Conservation (phyloP, 2,888 invertebrate species). For the Clepsis dumicolana region DNA sequence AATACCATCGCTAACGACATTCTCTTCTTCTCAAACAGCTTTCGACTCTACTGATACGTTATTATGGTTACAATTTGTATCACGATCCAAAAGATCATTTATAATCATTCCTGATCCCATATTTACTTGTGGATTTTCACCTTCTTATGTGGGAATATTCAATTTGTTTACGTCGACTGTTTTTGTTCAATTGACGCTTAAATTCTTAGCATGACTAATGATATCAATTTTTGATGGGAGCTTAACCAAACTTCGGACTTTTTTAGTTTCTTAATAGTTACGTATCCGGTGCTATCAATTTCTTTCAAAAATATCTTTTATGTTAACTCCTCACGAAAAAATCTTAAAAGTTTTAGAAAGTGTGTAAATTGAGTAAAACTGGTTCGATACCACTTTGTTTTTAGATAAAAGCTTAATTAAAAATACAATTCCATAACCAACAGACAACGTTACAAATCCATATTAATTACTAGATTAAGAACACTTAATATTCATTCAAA, state of each 20-base stretch:
- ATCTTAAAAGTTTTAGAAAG: conserved; percentile 30
- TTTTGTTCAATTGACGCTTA: conserved; percentile 84
- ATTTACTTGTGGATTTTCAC: conserved; percentile 84
- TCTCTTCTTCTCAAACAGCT: conserved; percentile 50
- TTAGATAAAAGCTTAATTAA: conserved; percentile 34
- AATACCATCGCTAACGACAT: conserved; percentile 68
- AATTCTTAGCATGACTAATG: conserved; percentile 79
- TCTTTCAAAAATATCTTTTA: conserved; percentile 16
- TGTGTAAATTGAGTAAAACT: conserved; percentile 7
- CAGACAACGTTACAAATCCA: conserved; percentile 37
- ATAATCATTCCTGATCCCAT: conserved; percentile 72
- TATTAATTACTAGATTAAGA: conserved; percentile 38
- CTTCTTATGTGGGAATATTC: conserved; percentile 83
- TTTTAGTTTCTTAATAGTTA: conserved; percentile 21
- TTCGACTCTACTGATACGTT: conserved; percentile 48
- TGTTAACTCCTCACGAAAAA: not conserved
- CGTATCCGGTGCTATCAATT: conserved; percentile 33
- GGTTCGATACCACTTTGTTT: conserved; percentile 30
- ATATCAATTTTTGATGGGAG: conserved; percentile 66
- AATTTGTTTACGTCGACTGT: conserved; percentile 83
- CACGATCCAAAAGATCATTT: conserved; percentile 64
- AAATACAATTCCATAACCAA: conserved; percentile 33
- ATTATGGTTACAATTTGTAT: conserved; percentile 55
- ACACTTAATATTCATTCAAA: conserved; percentile 33
- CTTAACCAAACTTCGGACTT: conserved; percentile 56